Evolutionary conservation across 2,113 vertebrate genomes (phyloP), one percentile per base, ranked within the genome.

Genomic region (Vireo altiloquus): DNA sequence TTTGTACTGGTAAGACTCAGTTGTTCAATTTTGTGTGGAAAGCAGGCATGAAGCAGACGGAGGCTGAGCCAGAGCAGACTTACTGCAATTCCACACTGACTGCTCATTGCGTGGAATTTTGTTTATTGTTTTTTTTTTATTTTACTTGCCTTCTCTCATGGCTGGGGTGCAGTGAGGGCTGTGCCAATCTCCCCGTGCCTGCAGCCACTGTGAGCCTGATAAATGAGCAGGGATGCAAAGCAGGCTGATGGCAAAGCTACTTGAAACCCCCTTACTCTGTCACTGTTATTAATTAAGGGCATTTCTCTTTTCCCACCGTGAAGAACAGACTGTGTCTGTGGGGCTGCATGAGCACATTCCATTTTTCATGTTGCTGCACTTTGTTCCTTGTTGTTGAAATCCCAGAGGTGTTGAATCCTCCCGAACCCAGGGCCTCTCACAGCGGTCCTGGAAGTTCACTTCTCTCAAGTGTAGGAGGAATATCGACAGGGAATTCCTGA

Each of bases 391-490:
- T 33, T 11, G 15, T 63, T 53, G 24, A 28, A 85, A 82, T 4
- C 19, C 37, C 15, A 3, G 69, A 52, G 35, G 35, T 39, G 12
- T n/a, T n/a, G n/a, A n/a, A n/a, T n/a, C 4, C 1, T 74, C 37
- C 20, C 24, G 0, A 3, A 10, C 12, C 10, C 11, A 1, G 75
- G 28, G 18, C n/a, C 30, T 70, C 30, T 52, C 5, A 0, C 78
- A 35, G 50, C 13, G 4, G 22, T 14, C 0, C 0, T 18, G 46
- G 28, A 46, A 57, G n/a, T n/a, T n/a, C n/a, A 19, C 3, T 30
- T 30, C 39, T 37, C 6, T 33, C 2, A 7, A 68, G n/a, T 0
- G 1, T 4, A 7, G 74, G 10, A 0, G 0, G 28, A 23, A 37
- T 14, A 53, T 3, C 4, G 18, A 11, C 0, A 6, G 50, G 75